phyloP scores from a whole-genome alignment of 2,888 invertebrate genomes.

The Nephrotoma flavescens region DNA sequence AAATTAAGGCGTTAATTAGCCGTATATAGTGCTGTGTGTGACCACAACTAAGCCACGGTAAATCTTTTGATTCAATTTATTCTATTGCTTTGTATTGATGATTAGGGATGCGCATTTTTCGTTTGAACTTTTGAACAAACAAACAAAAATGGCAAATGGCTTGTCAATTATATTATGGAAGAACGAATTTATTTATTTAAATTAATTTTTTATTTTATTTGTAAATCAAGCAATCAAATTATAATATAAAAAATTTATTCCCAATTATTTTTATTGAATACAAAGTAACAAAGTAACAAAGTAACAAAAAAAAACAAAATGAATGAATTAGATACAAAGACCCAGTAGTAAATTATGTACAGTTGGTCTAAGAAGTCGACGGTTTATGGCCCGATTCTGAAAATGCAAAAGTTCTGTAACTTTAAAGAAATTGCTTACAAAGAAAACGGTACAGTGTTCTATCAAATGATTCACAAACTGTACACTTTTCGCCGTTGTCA shows the following conservation, averaged over 20 bases:
- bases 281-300: not conserved
- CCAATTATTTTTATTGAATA: not conserved
- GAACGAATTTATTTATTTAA: not conserved
- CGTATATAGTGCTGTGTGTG: not conserved
- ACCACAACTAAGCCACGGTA: not conserved
- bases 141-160: not conserved
- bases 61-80: too few relatives aligned
- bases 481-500: too few relatives aligned
- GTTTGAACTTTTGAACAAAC: not conserved
- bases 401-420: too few relatives aligned
- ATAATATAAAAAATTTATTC: not conserved
- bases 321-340: not conserved
- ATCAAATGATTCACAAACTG: too few relatives aligned
- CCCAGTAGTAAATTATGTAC: too few relatives aligned
- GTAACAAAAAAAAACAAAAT: not conserved
- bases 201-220: not conserved
- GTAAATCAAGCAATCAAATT: not conserved
- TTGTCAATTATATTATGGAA: not conserved
- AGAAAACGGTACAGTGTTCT: too few relatives aligned
- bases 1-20: not conserved
- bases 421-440: too few relatives aligned
- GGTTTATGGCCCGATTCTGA: too few relatives aligned
- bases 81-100: too few relatives aligned
- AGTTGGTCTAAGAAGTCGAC: too few relatives aligned
- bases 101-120: not conserved